A percentile compares a stretch with the other conserved stretches of the same genome.
These are phyloP conservation scores for Berghia stephanieae DNA, from an alignment of 1,140 invertebrate genomes.

Conservation along the genomic window DNA sequence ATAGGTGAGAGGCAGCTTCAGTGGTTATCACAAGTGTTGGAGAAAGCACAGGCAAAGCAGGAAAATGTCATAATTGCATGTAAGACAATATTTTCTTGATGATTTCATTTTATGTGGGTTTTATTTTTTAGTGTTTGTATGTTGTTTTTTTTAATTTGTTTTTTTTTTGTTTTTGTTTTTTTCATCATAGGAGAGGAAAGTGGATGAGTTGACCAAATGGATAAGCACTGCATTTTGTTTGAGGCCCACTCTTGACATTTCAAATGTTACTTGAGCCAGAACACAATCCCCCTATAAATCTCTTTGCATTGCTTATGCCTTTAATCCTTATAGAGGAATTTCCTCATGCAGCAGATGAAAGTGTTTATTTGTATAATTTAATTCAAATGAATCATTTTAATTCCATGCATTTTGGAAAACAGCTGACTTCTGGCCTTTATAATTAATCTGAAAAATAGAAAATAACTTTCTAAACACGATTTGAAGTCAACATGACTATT, in stretches of 20 bases:
- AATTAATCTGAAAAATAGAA: too few relatives aligned
- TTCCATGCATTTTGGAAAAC: too few relatives aligned
- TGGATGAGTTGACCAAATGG: too few relatives aligned
- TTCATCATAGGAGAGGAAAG: not conserved
- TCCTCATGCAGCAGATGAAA: not conserved
- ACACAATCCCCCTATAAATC: too few relatives aligned
- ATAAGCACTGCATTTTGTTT: too few relatives aligned
- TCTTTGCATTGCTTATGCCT: too few relatives aligned
- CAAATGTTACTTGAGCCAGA: too few relatives aligned
- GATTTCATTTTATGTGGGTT: not conserved
- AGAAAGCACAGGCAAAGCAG: conserved; percentile 45
- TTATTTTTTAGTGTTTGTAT: not conserved
- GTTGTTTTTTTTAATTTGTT: not conserved
- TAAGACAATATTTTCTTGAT: conserved; percentile 29
- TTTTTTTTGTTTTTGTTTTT: not conserved
- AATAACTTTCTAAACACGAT: too few relatives aligned
- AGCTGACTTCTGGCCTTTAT: too few relatives aligned
- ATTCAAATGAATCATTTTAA: not conserved
- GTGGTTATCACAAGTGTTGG: conserved; percentile 58
- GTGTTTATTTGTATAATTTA: not conserved
- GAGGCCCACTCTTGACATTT: too few relatives aligned
- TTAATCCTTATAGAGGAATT: not conserved
- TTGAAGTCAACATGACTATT: too few relatives aligned
- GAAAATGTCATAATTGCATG: conserved; percentile 53
- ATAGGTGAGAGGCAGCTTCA: conserved; percentile 55